These are phyloP conservation scores for Monopis laevigella DNA, from an alignment of 2,888 invertebrate genomes.

Conservation along the genomic window DNA sequence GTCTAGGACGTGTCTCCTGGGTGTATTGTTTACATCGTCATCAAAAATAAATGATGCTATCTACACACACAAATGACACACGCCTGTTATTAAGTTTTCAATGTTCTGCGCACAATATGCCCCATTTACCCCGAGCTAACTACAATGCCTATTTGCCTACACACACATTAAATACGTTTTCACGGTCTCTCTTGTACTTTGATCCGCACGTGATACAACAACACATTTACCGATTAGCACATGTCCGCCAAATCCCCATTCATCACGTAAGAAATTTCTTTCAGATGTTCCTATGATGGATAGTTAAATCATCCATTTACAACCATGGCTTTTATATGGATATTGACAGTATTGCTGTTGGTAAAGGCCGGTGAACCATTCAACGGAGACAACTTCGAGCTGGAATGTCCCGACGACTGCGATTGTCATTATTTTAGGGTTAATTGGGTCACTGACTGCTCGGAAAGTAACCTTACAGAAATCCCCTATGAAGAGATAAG, in stretches of 20 bases:
- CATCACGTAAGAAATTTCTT: background rate
- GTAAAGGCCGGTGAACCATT: conserved; percentile 34
- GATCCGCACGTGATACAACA: background rate
- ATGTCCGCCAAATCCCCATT: background rate
- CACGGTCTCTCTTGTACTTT: background rate
- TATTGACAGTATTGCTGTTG: conserved; percentile 27
- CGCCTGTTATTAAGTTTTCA: too few species aligned
- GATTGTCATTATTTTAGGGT: conserved; percentile 80
- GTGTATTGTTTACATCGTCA: too few species aligned
- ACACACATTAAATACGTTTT: too few species aligned
- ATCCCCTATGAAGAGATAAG: conserved; percentile 76
- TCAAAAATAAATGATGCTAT: too few species aligned
- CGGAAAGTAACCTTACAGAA: conserved; percentile 75
- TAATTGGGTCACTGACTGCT: conserved; percentile 82
- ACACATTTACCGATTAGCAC: background rate
- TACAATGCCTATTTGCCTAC: too few species aligned
- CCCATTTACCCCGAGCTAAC: too few species aligned
- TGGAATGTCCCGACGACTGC: conserved; percentile 78
- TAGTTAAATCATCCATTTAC: conserved; percentile 6
- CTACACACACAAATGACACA: too few species aligned
- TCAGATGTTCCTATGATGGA: too few species aligned
- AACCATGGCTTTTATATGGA: conserved; percentile 31
- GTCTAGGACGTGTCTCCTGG: too few species aligned
- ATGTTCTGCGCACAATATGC: too few species aligned
- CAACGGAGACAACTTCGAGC: conserved; percentile 72